Percentiles rank a stretch among this genome's conserved stretches.
phyloP scores from a whole-genome alignment of 2,888 invertebrate species.

The Timandra comae region DNA sequence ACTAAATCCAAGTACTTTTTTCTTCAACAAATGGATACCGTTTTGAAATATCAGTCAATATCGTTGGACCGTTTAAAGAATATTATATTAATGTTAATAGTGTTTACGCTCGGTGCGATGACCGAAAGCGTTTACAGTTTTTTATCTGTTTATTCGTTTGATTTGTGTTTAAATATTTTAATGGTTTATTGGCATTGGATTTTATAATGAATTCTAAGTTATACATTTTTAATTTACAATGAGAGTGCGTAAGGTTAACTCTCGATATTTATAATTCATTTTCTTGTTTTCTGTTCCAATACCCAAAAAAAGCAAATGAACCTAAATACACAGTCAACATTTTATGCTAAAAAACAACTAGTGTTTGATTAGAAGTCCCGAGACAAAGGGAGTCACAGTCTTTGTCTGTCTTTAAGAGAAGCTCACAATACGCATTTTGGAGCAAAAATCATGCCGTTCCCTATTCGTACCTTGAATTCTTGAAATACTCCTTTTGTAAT shows the following conservation, averaged over 20 bases:
- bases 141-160: constrained; percentile 1
- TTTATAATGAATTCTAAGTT: background rate
- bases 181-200: constrained; percentile 5
- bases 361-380: constrained; percentile 44
- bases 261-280: background rate
- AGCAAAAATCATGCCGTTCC: constrained; percentile 25
- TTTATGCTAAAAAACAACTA: constrained; percentile 30
- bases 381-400: constrained; percentile 44
- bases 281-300: background rate
- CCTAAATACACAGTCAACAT: constrained; percentile 11
- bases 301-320: background rate
- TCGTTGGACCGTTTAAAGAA: constrained; percentile 25
- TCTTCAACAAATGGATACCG: constrained; percentile 42
- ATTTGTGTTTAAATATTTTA: background rate
- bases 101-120: constrained; percentile 10
- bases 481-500: too few species aligned
- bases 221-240: background rate
- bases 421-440: constrained; percentile 25
- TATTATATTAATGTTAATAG: constrained; percentile 26
- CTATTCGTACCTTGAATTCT: too few species aligned
- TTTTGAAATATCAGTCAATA: constrained; percentile 39
- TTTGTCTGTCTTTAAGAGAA: constrained; percentile 39
- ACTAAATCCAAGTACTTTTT: constrained; percentile 44
- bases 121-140: constrained; percentile 6
- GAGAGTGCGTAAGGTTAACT: background rate